These are phyloP conservation scores for Carcinoscorpius rotundicauda DNA, from an alignment of 1,140 invertebrate genomes.

Conservation along the genomic window DNA sequence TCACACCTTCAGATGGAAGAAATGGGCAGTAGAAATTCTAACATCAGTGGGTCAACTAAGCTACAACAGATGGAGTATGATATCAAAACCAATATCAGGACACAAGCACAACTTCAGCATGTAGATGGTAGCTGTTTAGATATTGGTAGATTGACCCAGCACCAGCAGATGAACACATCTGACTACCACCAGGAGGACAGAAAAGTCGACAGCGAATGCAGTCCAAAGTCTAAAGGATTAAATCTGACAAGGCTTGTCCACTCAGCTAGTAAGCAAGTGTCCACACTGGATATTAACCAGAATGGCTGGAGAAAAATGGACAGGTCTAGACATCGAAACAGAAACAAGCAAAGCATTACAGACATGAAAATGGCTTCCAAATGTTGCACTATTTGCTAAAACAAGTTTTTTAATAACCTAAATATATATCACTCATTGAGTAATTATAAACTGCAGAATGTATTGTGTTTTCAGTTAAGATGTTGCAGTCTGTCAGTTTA, in stretches of 20 bases:
- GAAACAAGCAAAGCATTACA: conserved; percentile 7
- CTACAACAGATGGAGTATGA: too few relatives aligned
- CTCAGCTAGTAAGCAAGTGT: neutral
- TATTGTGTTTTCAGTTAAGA: too few relatives aligned
- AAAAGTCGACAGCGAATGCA: neutral
- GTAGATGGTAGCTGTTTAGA: conserved; percentile 16
- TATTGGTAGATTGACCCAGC: conserved; percentile 15
- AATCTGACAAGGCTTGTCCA: conserved; percentile 10
- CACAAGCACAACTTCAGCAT: conserved; percentile 6
- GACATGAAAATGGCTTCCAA: conserved; percentile 22
- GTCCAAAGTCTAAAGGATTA: neutral
- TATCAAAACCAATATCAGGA: neutral
- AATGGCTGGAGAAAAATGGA: conserved; percentile 21
- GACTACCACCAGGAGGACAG: neutral
- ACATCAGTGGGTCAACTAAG: neutral
- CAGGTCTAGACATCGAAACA: conserved; percentile 6
- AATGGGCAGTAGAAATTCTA: neutral
- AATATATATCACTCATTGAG: too few relatives aligned
- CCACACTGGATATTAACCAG: conserved; percentile 18
- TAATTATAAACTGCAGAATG: too few relatives aligned
- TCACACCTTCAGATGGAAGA: neutral
- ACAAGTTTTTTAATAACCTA: neutral
- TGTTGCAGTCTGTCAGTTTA: too few relatives aligned
- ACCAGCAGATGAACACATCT: conserved; percentile 5
- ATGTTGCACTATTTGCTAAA: conserved; percentile 22